Base-by-base conservation (phyloP, 2,888 invertebrate species). In the Melanophora roralis region DNA sequence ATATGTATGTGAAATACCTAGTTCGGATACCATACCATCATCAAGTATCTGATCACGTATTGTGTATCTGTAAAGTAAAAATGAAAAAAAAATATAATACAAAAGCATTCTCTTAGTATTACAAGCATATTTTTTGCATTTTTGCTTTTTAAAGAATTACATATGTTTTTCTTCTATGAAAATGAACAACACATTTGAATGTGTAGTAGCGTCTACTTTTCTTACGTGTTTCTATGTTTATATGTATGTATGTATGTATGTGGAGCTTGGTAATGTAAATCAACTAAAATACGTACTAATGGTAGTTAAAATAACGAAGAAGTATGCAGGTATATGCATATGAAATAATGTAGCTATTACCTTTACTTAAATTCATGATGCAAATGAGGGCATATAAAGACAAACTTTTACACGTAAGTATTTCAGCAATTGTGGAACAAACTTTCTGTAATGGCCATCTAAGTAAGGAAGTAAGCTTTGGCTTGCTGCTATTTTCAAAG, bases 1-100 rank as follows among this genome's bases (percentile, higher is more conserved):
- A 84, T 95, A 95, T 12, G 96, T 96, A 84, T 96, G 94, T 78
- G 94, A 92, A 83, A 98, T 95, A 82, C 95, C 94, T 83, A 98
- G 91, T 86, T 96, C 95, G 1, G 97, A 97, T 65, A 96, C 94
- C 90, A 95, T 93, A 32, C 96, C 95, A 86, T 95, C 95, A 83
- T 94, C 94, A 76, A 95, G 90, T 21, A 93, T 92, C 91, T 95
- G 95, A 88, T 95, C 95, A 76, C 95, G 91, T 82, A 95, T 93
- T 51, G 94, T 93, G 86, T 94, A 95, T 86, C 94, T 84, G 72
- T 53, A 76, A 69, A 67, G 45, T 40, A 16, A 32, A 60, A 36
- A 59, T 1, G 14, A 14, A 32, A 55, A 14, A 60, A 38, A n/a
- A 27, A 34, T 9, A 36, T 1, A 55, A 34, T n/a, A n/a, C n/a